Evolutionary conservation across 2,113 vertebrate species (phyloP).

Genomic region (Prionailurus viverrinus): DNA sequence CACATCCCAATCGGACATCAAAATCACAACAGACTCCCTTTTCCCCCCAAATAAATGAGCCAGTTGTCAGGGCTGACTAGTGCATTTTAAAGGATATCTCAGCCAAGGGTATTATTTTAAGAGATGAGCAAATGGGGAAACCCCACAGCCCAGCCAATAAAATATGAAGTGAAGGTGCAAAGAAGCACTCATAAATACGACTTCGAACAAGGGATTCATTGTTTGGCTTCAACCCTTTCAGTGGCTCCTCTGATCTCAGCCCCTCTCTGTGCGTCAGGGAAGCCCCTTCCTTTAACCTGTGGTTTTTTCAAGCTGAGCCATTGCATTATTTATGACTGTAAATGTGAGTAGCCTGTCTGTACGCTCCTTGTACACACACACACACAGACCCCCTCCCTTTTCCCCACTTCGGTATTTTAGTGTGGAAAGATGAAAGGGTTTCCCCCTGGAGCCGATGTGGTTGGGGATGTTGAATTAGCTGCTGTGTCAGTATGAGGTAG

Average conservation of each 20-base stretch:
- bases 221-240: slow-evolving; percentile 84
- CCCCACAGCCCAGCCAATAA: slow-evolving; percentile 87
- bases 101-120: slow-evolving; percentile 89
- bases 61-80: slow-evolving; percentile 82
- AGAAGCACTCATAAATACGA: slow-evolving; percentile 88
- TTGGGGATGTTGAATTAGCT: slow-evolving; percentile 56
- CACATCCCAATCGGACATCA: slow-evolving; percentile 64
- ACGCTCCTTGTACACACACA: slow-evolving; percentile 60
- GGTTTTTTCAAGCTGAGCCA: slow-evolving; percentile 86
- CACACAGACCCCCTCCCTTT: not conserved
- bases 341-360: slow-evolving; percentile 83
- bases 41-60: slow-evolving; percentile 81
- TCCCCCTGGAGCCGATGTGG: slow-evolving; percentile 68
- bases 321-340: slow-evolving; percentile 87
- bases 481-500: slow-evolving; percentile 29
- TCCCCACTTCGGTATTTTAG: slow-evolving; percentile 65
- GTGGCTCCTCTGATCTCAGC: slow-evolving; percentile 88
- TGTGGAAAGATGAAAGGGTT: slow-evolving; percentile 79
- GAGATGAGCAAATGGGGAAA: slow-evolving; percentile 91
- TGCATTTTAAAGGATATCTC: slow-evolving; percentile 86
- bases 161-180: slow-evolving; percentile 90
- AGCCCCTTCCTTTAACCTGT: slow-evolving; percentile 88
- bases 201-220: slow-evolving; percentile 89
- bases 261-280: slow-evolving; percentile 86
- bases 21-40: slow-evolving; percentile 69